Base-by-base conservation (phyloP, 2,113 vertebrate species). In the Leucopsar rothschildi region DNA sequence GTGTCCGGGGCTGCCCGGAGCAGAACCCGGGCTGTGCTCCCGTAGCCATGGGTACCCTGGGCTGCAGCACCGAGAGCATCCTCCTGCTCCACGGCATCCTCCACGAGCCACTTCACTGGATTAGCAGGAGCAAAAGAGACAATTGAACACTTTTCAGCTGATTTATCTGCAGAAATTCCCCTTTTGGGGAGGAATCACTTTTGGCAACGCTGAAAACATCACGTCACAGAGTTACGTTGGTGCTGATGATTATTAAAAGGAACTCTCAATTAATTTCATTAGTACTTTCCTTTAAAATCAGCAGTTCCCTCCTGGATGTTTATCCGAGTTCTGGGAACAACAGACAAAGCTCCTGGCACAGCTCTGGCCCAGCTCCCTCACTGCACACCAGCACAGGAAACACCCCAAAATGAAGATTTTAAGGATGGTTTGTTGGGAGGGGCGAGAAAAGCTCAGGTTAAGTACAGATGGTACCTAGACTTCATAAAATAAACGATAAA, bases 21-120 rank as follows among this genome's bases (percentile, higher is more conserved):
- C 40, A 59, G 73, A 81, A 94, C 39, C 73, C 69, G 33, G 75
- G 91, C 3, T 75, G 60, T 44, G 92, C 93, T 93, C 35, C 91
- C 39, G 69, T 63, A 86, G 91, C 92, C 93, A 82, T 55, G 47
- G 84, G 31, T 69, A 88, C 92, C 91, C 70, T 1, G 24, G 64
- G 59, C 49, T 63, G 71, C 86, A 87, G 28, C 91, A 39, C 83
- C 85, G 75, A 97, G 83, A 11, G 91, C 94, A 65, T 96, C 82
- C 93, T 82, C 82, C 73, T 95, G 90, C 90, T 96, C 87, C 86
- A 93, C 76, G 85, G 84, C 77, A 95, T 77, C 92, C 79, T 90
- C 96, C 93, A 90, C 86, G 91, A 95, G 68, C 28, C 91, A 42
- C 57, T 80, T 97, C 97, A 97, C 92, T 97, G 97, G 89, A 95